Evolutionary conservation across 2,888 invertebrate genomes (phyloP), one percentile per base, ranked within the genome.

Genomic region (Dysmachus trigonus): DNA sequence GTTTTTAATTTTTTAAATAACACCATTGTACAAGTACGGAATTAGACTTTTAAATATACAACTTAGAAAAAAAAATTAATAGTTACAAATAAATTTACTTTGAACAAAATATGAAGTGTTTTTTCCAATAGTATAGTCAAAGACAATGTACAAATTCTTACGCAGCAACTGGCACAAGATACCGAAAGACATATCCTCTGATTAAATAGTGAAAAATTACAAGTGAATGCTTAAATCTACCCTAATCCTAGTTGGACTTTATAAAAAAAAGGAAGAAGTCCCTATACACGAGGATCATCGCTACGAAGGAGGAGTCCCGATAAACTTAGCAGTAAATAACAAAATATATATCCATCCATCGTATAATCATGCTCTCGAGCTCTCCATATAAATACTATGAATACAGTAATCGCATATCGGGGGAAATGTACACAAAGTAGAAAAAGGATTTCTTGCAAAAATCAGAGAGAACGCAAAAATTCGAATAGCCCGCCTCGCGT

Each of bases 301-400:
- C 41, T n/a, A n/a, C n/a, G n/a, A n/a, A n/a, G 27, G 35, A 83
- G 71, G 31, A 30, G 10, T 41, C 31, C 33, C 38, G 38, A 72
- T 83, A 83, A 83, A 83, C 83, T 83, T 72, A 72, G 35, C 72
- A 83, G 83, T 83, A 83, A 22, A 83, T 83, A 83, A 83, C 83
- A 72, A 72, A 83, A 83, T 83, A 83, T 83, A 83, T 83, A 83
- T 72, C 35, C 62, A 72, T 83, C 18, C 72, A 83, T 83, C 38
- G 62, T 81, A 35, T 82, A 71, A 82, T 71, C 35, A 31, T 82
- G 33, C 72, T 72, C 41, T 38, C 30, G 22, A 38, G 31, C 33
- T 62, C 41, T 72, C 22, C 27, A 72, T 72, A 62, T 72, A 72
- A 83, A 83, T 83, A 83, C 83, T 83, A 72, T 47, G 38, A 71